These are phyloP conservation scores for Acromyrmex heyeri DNA, from an alignment of 1,140 invertebrate species.

Conservation along the genomic window DNA sequence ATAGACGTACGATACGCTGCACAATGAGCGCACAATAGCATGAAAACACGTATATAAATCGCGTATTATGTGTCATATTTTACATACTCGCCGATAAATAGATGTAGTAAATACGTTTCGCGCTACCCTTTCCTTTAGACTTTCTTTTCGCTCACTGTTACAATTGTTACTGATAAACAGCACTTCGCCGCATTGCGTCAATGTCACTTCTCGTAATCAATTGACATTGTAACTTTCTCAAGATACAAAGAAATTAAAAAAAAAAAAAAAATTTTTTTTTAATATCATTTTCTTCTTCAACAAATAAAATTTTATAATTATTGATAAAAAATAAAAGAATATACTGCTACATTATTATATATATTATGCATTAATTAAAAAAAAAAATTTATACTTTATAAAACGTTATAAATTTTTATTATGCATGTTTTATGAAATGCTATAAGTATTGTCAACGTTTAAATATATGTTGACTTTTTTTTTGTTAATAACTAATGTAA, in stretches of 20 bases:
- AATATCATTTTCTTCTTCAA: constrained; percentile 2
- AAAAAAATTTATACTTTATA: too few relatives aligned
- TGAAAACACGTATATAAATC: constrained; percentile 72
- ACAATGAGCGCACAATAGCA: constrained; percentile 62
- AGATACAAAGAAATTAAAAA: constrained; percentile 29
- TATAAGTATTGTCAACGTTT: neutral
- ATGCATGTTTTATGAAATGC: too few relatives aligned
- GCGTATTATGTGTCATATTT: constrained; percentile 69
- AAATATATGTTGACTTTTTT: neutral
- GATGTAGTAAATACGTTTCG: constrained; percentile 36
- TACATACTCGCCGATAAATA: constrained; percentile 66
- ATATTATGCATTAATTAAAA: neutral
- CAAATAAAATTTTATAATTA: constrained; percentile 5
- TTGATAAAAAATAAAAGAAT: neutral
- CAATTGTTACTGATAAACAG: constrained; percentile 49
- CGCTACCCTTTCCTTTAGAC: constrained; percentile 66
- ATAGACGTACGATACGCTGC: constrained; percentile 55
- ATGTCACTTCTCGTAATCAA: constrained; percentile 77
- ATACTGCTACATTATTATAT: neutral
- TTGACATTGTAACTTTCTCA: constrained; percentile 81
- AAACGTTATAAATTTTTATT: neutral
- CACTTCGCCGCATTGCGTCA: constrained; percentile 45
- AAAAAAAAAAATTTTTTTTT: neutral
- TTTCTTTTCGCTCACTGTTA: constrained; percentile 70
- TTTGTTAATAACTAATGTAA: neutral